Conservation (phyloP, 2,888 invertebrate genomes). For the Lasius platythorax region DNA sequence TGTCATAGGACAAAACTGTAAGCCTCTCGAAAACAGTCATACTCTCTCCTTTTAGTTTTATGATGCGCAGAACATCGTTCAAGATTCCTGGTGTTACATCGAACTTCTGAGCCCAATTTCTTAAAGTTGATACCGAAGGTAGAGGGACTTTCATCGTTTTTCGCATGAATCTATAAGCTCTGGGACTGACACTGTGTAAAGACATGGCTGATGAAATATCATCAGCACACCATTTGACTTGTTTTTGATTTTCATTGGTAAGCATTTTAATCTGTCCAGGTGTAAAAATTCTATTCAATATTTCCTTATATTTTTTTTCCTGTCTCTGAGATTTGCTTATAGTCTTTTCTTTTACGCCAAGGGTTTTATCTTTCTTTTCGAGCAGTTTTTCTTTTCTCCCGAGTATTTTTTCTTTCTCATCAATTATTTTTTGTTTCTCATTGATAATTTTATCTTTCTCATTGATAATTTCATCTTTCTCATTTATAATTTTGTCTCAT, state of each 20-base stretch:
- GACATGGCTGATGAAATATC: constrained; percentile 1
- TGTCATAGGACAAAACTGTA: not conserved
- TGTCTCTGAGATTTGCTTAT: not conserved
- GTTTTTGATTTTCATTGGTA: not conserved
- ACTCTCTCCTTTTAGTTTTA: not conserved
- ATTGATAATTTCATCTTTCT: not conserved
- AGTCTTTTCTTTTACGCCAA: not conserved
- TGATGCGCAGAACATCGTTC: not conserved
- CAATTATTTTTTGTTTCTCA: not conserved
- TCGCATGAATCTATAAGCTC: not conserved
- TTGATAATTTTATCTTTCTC: not conserved
- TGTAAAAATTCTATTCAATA: not conserved
- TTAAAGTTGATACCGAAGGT: not conserved
- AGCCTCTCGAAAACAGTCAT: not conserved
- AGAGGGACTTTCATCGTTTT: not conserved
- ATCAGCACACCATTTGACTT: constrained; percentile 5
- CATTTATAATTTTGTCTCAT: not conserved
- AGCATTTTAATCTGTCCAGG: not conserved
- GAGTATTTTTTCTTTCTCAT: not conserved
- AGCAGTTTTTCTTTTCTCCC: not conserved
- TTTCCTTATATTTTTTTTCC: not conserved
- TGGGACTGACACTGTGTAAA: not conserved
- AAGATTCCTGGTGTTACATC: not conserved
- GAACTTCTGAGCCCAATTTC: constrained; percentile 5
- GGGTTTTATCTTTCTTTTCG: constrained; percentile 1